Percentiles rank a stretch among this genome's conserved stretches.
phyloP scores from a whole-genome alignment of 2,888 invertebrate genomes.

The Cheilosia urbana region DNA sequence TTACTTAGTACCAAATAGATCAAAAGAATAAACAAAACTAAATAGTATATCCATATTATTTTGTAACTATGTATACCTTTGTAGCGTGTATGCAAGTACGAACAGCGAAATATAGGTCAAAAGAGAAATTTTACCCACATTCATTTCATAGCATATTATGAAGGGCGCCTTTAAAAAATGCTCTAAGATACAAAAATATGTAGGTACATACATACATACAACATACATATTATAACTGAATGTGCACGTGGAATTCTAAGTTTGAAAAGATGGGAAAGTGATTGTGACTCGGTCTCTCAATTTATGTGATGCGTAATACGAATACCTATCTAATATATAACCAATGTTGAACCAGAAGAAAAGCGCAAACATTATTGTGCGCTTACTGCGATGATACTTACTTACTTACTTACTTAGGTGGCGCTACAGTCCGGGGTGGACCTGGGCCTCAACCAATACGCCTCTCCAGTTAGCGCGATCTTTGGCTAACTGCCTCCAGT shows the following conservation, averaged over 20 bases:
- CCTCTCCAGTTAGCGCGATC: no score
- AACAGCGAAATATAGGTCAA: slow-evolving; percentile 51
- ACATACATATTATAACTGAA: slow-evolving; percentile 5
- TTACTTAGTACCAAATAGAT: background rate
- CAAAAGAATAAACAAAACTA: slow-evolving; percentile 6
- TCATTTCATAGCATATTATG: slow-evolving; percentile 26
- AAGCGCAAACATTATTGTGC: background rate
- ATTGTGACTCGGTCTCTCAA: slow-evolving; percentile 1
- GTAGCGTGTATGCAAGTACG: slow-evolving; percentile 12
- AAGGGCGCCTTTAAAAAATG: slow-evolving; percentile 44
- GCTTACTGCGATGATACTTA: background rate
- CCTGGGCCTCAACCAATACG: no score
- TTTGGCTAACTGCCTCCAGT: no score
- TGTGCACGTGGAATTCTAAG: slow-evolving; percentile 36
- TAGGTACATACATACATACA: background rate
- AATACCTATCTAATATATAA: no score
- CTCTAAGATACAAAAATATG: slow-evolving; percentile 23
- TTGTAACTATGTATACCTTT: slow-evolving; percentile 6
- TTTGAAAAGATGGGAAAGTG: slow-evolving; percentile 35
- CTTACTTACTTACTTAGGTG: no score
- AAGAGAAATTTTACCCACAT: slow-evolving; percentile 62
- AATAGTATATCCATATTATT: slow-evolving; percentile 9
- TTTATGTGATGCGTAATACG: background rate
- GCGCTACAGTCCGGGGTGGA: no score
- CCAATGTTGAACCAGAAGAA: slow-evolving; percentile 14